These are phyloP conservation scores for Babyrousa celebensis DNA, from an alignment of 2,797 vertebrate species.

Conservation along the genomic window DNA sequence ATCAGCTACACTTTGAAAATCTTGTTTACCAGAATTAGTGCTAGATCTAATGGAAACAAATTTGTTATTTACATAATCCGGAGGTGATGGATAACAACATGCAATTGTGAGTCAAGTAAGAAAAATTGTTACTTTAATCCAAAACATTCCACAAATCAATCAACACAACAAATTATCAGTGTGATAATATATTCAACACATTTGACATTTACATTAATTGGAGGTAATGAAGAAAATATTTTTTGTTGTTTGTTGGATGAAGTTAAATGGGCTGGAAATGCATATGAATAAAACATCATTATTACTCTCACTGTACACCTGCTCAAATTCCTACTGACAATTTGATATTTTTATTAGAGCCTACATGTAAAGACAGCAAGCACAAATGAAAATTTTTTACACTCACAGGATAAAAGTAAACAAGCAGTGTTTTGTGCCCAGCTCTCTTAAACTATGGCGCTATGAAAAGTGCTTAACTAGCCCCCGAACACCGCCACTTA, in stretches of 20 bases:
- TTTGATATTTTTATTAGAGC: conserved; percentile 90
- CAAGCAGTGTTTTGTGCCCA: conserved; percentile 77
- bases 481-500: conserved; percentile 90
- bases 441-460: conserved; percentile 83
- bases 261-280: conserved; percentile 91
- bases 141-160: conserved; percentile 90
- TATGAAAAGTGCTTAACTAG: conserved; percentile 91
- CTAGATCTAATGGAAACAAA: conserved; percentile 81
- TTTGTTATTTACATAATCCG: conserved; percentile 83
- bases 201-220: conserved; percentile 94
- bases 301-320: conserved; percentile 90
- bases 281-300: conserved; percentile 92
- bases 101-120: conserved; percentile 80
- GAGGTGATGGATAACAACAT: conserved; percentile 76
- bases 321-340: conserved; percentile 89
- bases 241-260: conserved; percentile 90
- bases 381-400: conserved; percentile 87
- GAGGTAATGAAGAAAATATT: conserved; percentile 93
- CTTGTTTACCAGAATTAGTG: conserved; percentile 79
- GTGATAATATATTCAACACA: conserved; percentile 91
- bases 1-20: conserved; percentile 73
- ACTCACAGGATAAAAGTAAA: conserved; percentile 84
- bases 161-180: conserved; percentile 87
- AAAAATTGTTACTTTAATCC: conserved; percentile 89
- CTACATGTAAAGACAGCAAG: conserved; percentile 77